A percentile compares a stretch with the other conserved stretches of the same genome.
Conservation (phyloP, 2,888 invertebrate genomes). For the Stomorhina lunata region DNA sequence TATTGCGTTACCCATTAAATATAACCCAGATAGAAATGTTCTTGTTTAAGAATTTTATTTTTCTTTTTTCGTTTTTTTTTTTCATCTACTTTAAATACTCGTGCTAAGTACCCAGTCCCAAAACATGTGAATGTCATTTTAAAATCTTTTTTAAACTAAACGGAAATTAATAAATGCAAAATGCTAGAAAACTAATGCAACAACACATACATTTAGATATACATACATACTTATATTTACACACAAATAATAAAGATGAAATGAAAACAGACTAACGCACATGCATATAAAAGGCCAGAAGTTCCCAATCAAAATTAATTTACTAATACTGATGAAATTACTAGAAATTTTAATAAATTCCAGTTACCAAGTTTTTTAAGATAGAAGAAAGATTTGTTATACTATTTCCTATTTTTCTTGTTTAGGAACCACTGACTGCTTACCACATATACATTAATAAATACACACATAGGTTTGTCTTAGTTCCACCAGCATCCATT, state of each 20-base stretch:
- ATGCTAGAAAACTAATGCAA: slow-evolving; percentile 44
- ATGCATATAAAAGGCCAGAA: too few relatives aligned
- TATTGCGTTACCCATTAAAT: slow-evolving; percentile 14
- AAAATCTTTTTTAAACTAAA: slow-evolving; percentile 61
- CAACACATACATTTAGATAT: slow-evolving; percentile 23
- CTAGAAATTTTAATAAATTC: too few relatives aligned
- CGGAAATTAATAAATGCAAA: slow-evolving; percentile 66
- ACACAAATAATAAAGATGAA: slow-evolving; percentile 52
- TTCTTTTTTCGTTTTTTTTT: not conserved
- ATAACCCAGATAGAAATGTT: slow-evolving; percentile 27
- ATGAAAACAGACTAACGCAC: slow-evolving; percentile 27
- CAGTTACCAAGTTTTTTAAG: too few relatives aligned
- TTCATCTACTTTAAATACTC: slow-evolving; percentile 22
- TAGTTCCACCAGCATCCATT: too few relatives aligned
- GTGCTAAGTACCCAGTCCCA: slow-evolving; percentile 3
- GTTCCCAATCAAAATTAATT: too few relatives aligned
- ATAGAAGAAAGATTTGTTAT: too few relatives aligned
- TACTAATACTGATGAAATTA: too few relatives aligned
- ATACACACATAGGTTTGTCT: too few relatives aligned
- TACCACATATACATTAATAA: too few relatives aligned
- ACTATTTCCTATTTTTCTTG: too few relatives aligned
- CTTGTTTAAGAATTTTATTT: not conserved
- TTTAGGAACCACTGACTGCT: too few relatives aligned
- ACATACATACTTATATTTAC: not conserved
- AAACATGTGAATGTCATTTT: slow-evolving; percentile 49